phyloP scores from a whole-genome alignment of 2,888 invertebrate species.

The Zhuqinia jingwanae region DNA sequence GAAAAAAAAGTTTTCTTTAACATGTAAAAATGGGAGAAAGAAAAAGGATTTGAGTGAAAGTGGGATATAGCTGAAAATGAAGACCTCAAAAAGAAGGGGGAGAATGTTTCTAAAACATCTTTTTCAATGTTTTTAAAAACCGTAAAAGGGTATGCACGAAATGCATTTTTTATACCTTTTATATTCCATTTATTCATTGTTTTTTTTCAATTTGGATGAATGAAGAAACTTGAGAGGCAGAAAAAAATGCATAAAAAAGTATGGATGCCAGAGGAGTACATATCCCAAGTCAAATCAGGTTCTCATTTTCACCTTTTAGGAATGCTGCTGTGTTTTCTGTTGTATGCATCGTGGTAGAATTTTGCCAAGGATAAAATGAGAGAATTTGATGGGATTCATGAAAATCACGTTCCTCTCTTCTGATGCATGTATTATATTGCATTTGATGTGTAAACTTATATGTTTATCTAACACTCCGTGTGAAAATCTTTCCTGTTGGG shows the following conservation, averaged over 20 bases:
- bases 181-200: not conserved
- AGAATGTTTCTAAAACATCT: not conserved
- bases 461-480: not conserved
- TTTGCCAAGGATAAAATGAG: not conserved
- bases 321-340: not conserved
- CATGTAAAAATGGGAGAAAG: not conserved
- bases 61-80: not conserved
- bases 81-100: not conserved
- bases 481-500: no score
- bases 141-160: not conserved
- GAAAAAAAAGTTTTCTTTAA: constrained; percentile 1
- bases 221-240: not conserved
- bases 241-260: not conserved
- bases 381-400: constrained; percentile 4
- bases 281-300: no score
- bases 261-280: not conserved
- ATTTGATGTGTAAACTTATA: not conserved
- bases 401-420: constrained; percentile 13
- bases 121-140: no score
- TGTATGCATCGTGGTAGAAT: not conserved
- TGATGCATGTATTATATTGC: not conserved
- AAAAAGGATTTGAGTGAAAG: not conserved
- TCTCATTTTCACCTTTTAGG: not conserved
- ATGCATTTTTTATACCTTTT: not conserved
- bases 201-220: not conserved